phyloP scores from a whole-genome alignment of 1,140 invertebrate species.

The Acromyrmex heyeri region DNA sequence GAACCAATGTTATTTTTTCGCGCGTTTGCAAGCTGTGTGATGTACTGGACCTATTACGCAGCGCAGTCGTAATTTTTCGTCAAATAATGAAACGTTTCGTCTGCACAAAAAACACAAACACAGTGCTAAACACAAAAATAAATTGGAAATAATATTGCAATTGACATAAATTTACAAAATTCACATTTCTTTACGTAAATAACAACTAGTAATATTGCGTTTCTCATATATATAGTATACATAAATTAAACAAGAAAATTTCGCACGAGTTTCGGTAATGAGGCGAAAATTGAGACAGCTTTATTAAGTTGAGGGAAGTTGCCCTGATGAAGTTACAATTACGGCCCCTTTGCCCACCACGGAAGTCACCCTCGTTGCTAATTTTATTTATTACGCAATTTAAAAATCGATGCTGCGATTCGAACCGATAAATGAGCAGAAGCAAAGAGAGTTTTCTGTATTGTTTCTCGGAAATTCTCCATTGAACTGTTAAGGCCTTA shows the following conservation, averaged over 20 bases:
- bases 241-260: slow-evolving; percentile 82
- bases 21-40: slow-evolving; percentile 62
- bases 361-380: slow-evolving; percentile 82
- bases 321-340: slow-evolving; percentile 83
- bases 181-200: slow-evolving; percentile 30
- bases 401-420: slow-evolving; percentile 84
- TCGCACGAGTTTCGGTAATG: slow-evolving; percentile 80
- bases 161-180: neutral
- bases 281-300: slow-evolving; percentile 85
- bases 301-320: slow-evolving; percentile 85
- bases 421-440: slow-evolving; percentile 73
- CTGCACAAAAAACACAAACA: slow-evolving; percentile 31
- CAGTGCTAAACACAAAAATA: neutral
- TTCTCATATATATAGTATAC: neutral
- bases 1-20: slow-evolving; percentile 69
- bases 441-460: neutral
- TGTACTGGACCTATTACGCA: slow-evolving; percentile 67
- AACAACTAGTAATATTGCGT: neutral
- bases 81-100: slow-evolving; percentile 70
- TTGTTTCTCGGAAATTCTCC: neutral
- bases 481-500: neutral
- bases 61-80: slow-evolving; percentile 69
- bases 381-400: slow-evolving; percentile 86
- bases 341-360: slow-evolving; percentile 73
- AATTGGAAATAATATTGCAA: slow-evolving; percentile 15